These are phyloP conservation scores for Ageneiosus marmoratus DNA, from an alignment of 2,113 vertebrate species.

Conservation along the genomic window DNA sequence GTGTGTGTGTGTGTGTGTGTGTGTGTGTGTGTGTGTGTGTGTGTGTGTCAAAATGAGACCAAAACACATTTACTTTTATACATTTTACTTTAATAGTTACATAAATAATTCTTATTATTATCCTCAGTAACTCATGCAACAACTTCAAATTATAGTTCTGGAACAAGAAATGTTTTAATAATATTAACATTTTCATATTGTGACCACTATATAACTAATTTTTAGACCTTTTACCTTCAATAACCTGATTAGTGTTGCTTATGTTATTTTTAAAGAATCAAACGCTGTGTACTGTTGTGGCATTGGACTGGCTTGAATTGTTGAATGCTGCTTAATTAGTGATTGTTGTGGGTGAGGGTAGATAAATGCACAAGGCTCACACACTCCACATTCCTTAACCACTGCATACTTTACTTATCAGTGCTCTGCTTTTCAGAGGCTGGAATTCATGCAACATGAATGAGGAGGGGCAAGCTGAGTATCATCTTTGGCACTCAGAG, in stretches of 20 bases:
- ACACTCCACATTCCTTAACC: conserved; percentile 59
- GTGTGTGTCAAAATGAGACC: neutral
- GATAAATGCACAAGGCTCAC: conserved; percentile 52
- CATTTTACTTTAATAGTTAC: neutral
- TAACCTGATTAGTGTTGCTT: neutral
- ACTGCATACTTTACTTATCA: conserved; percentile 60
- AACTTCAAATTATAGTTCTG: neutral
- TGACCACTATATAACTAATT: too few species aligned
- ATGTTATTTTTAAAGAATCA: conserved; percentile 7
- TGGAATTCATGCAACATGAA: conserved; percentile 58
- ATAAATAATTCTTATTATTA: neutral
- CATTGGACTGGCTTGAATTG: conserved; percentile 10
- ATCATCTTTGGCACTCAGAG: conserved; percentile 66
- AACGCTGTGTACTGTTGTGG: neutral
- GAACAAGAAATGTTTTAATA: neutral
- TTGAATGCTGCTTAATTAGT: conserved; percentile 38
- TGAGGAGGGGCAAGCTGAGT: conserved; percentile 70
- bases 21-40: too few species aligned
- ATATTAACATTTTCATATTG: neutral
- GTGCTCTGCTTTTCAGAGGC: conserved; percentile 40
- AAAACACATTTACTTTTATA: neutral
- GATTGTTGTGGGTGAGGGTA: conserved; percentile 22
- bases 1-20: too few species aligned
- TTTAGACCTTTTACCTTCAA: too few species aligned
- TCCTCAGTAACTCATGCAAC: neutral